Evolutionary conservation across 1,140 invertebrate genomes (phyloP).

Genomic region (Gerris buenoi): DNA sequence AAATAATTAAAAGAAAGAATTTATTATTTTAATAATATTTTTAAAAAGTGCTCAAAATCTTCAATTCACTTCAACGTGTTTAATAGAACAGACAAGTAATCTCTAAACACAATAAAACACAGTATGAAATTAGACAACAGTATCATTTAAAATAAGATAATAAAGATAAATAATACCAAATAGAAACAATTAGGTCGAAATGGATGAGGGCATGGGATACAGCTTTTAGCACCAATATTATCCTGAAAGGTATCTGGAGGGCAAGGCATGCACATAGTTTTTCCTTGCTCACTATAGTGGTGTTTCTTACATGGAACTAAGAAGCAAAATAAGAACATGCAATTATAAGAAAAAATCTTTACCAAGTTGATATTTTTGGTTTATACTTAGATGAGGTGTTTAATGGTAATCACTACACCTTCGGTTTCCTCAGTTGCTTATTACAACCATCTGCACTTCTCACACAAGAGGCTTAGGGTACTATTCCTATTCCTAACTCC

Average conservation of each 20-base stretch:
- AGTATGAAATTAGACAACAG: background rate
- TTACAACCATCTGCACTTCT: too few species aligned
- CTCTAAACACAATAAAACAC: background rate
- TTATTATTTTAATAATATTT: background rate
- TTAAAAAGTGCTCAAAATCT: background rate
- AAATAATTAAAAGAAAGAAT: too few species aligned
- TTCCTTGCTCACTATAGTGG: slow-evolving; percentile 29
- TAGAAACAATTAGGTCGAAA: slow-evolving; percentile 26
- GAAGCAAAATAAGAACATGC: too few species aligned
- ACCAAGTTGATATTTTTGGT: too few species aligned
- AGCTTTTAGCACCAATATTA: slow-evolving; percentile 27
- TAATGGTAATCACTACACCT: too few species aligned
- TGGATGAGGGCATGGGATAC: slow-evolving; percentile 29
- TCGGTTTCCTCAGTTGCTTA: too few species aligned
- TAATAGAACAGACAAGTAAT: background rate
- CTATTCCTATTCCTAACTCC: too few species aligned
- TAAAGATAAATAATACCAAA: slow-evolving; percentile 6
- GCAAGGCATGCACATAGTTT: slow-evolving; percentile 28
- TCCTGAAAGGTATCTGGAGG: slow-evolving; percentile 28
- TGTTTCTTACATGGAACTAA: slow-evolving; percentile 29
- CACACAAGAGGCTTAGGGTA: too few species aligned
- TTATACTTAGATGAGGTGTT: too few species aligned
- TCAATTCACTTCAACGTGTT: background rate
- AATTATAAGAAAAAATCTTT: too few species aligned
- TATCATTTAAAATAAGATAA: background rate